phyloP scores from a whole-genome alignment of 2,113 vertebrate species.

The Dryoscopus gambensis region DNA sequence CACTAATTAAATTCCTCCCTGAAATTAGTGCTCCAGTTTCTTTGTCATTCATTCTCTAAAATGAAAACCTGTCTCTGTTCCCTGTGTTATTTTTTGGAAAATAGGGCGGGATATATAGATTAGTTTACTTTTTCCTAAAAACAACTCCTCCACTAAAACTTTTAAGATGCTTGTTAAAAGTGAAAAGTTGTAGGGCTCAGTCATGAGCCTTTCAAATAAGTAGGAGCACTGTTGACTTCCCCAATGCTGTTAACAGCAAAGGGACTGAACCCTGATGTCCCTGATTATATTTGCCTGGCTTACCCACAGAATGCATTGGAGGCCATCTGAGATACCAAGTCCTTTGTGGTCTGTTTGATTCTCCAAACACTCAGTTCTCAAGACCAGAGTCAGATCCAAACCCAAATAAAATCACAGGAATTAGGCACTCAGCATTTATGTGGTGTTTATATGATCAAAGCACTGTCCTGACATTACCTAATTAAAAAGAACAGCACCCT shows the following conservation, averaged over 20 bases:
- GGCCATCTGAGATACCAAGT: neutral
- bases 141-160: neutral
- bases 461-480: neutral
- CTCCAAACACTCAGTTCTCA: neutral
- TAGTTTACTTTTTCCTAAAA: neutral
- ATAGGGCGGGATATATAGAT: fast-evolving
- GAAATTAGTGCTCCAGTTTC: neutral
- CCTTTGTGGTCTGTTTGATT: neutral
- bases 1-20: fast-evolving
- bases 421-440: neutral
- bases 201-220: neutral
- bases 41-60: neutral
- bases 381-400: neutral
- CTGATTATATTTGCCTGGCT: neutral
- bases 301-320: neutral
- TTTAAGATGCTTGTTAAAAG: neutral
- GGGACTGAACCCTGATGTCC: neutral
- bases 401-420: neutral
- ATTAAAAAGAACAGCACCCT: neutral
- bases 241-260: fast-evolving
- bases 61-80: neutral
- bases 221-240: neutral
- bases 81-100: neutral
- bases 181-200: neutral
- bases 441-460: neutral